These are phyloP conservation scores for Dasysyrphus tricinctus DNA, from an alignment of 2,888 invertebrate genomes.

Conservation along the genomic window DNA sequence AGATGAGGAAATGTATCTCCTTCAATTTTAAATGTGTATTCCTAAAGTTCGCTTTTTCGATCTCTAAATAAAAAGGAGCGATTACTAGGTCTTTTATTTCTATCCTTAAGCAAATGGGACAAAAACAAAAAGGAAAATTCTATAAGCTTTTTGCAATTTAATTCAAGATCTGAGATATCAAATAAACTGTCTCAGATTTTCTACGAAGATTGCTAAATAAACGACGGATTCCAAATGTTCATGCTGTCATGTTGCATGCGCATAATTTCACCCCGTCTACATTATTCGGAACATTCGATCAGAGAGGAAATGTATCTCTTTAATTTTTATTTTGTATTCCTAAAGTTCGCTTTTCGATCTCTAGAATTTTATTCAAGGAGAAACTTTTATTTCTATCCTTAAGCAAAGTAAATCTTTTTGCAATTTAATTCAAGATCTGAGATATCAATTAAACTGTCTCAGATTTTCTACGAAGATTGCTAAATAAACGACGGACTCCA, in stretches of 20 bases:
- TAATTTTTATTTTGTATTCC: too few relatives aligned
- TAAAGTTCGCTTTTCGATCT: too few relatives aligned
- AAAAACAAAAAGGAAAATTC: too few relatives aligned
- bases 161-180: not conserved
- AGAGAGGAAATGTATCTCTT: too few relatives aligned
- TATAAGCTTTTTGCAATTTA: not conserved
- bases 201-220: slow-evolving; percentile 78
- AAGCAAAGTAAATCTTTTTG: not conserved
- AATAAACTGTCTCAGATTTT: slow-evolving; percentile 21
- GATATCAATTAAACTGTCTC: not conserved
- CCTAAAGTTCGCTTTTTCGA: too few relatives aligned
- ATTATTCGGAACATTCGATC: not conserved
- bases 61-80: too few relatives aligned
- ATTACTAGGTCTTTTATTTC: too few relatives aligned
- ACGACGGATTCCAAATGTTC: slow-evolving; percentile 78
- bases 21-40: too few relatives aligned
- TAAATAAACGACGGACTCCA: slow-evolving; percentile 80
- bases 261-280: slow-evolving; percentile 44
- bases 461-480: slow-evolving; percentile 74
- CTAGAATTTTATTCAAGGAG: too few relatives aligned
- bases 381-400: too few relatives aligned
- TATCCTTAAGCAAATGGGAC: too few relatives aligned
- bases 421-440: slow-evolving; percentile 17
- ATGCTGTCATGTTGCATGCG: slow-evolving; percentile 19
- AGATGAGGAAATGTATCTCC: too few relatives aligned